These are phyloP conservation scores for Datnioides undecimradiatus DNA, from an alignment of 2,113 vertebrate genomes.

Conservation along the genomic window DNA sequence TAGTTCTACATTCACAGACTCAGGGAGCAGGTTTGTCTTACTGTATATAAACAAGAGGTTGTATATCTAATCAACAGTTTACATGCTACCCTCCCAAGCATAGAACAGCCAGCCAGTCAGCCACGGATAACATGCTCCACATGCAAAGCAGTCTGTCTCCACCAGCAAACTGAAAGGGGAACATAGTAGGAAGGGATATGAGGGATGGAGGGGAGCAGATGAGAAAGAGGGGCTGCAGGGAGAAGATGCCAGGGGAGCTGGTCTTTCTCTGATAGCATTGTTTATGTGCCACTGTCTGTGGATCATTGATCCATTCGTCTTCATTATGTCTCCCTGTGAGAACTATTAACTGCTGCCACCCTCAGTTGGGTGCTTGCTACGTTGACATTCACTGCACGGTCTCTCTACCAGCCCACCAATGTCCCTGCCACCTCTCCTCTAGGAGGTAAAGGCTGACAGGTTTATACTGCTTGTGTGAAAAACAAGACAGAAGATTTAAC, in stretches of 20 bases:
- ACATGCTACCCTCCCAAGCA: slow-evolving; percentile 10
- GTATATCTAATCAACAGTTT: slow-evolving; percentile 3
- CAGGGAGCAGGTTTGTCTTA: background rate
- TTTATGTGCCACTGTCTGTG: slow-evolving; percentile 69
- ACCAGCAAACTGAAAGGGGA: slow-evolving; percentile 28
- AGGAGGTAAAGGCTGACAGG: slow-evolving; percentile 14
- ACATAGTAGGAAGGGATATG: slow-evolving; percentile 30
- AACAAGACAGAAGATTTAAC: background rate
- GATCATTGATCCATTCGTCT: slow-evolving; percentile 78
- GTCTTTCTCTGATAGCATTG: slow-evolving; percentile 66
- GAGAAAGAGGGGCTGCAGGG: slow-evolving; percentile 14
- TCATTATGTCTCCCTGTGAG: slow-evolving; percentile 71
- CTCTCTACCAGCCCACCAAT: slow-evolving; percentile 30
- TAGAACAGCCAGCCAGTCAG: slow-evolving; percentile 26
- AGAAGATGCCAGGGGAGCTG: slow-evolving; percentile 31
- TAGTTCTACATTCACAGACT: slow-evolving; percentile 15
- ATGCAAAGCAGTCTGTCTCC: slow-evolving; percentile 50
- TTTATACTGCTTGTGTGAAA: slow-evolving; percentile 11
- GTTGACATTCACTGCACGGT: slow-evolving; percentile 59
- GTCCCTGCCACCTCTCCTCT: slow-evolving; percentile 36
- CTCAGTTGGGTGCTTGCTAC: slow-evolving; percentile 58
- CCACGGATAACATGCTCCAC: slow-evolving; percentile 34
- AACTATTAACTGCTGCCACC: slow-evolving; percentile 74
- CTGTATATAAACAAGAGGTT: background rate
- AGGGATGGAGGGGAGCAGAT: slow-evolving; percentile 33